Conservation (phyloP, 2,888 invertebrate genomes). For the Antitype chi region DNA sequence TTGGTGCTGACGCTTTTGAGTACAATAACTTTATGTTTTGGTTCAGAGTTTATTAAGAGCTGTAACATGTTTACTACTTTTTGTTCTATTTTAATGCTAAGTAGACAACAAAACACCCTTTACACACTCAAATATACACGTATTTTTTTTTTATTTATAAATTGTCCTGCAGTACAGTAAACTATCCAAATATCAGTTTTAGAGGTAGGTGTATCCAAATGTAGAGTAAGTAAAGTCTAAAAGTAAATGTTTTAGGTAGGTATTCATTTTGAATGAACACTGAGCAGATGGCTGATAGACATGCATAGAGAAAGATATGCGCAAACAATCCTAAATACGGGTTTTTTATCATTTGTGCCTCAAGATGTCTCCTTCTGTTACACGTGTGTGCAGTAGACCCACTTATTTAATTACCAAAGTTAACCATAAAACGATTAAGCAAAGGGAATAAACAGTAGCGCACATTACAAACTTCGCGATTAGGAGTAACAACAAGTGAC, state of each 20-base stretch:
- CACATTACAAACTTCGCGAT: constrained; percentile 55
- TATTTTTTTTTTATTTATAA: too few species aligned
- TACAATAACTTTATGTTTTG: neutral
- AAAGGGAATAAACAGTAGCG: constrained; percentile 39
- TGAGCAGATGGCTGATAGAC: neutral
- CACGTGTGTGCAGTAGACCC: neutral
- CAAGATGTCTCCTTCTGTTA: neutral
- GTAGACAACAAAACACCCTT: too few species aligned
- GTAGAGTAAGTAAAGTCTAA: neutral
- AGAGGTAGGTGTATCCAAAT: neutral
- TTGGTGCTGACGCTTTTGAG: neutral
- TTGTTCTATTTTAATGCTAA: too few species aligned
- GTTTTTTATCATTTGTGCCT: neutral
- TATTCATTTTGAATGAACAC: neutral
- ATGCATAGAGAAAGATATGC: neutral
- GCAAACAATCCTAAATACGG: too few species aligned
- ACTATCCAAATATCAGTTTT: neutral
- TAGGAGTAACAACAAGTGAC: constrained; percentile 52
- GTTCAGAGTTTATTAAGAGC: too few species aligned
- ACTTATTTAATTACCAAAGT: constrained; percentile 21
- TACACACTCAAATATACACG: too few species aligned
- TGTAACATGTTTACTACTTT: too few species aligned
- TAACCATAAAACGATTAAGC: constrained; percentile 39
- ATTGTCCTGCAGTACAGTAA: too few species aligned
- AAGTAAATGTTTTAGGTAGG: neutral